These are phyloP conservation scores for Capreolus pygargus DNA, from an alignment of 2,113 vertebrate species.

Conservation along the genomic window DNA sequence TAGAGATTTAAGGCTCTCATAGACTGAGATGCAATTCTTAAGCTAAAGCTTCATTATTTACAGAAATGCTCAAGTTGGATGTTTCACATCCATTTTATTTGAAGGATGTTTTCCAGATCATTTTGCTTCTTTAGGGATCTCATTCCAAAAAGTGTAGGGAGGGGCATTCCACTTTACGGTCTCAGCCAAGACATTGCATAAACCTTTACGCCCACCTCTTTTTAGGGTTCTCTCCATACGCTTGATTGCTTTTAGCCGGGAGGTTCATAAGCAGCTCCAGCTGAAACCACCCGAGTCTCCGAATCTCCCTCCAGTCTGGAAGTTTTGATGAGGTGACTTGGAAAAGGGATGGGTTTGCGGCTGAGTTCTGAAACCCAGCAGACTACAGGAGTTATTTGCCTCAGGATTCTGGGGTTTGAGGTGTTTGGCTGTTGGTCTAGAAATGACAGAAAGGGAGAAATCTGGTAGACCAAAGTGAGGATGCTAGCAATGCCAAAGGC, in stretches of 20 bases:
- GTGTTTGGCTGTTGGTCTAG: conserved; percentile 1
- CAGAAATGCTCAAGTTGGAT: not conserved
- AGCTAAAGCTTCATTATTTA: not conserved
- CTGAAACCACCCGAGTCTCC: not conserved
- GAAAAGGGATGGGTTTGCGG: not conserved
- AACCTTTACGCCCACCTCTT: not conserved
- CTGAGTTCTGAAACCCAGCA: not conserved
- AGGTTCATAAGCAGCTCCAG: not conserved
- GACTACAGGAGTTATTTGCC: not conserved
- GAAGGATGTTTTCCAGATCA: not conserved
- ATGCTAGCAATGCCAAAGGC: not conserved
- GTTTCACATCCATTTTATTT: not conserved
- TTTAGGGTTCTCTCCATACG: not conserved
- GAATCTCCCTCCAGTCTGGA: not conserved
- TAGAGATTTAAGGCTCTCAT: not conserved
- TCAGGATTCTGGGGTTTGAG: not conserved
- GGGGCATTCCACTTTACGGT: not conserved
- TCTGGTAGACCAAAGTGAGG: not conserved
- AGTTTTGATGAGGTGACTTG: not conserved
- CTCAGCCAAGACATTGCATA: not conserved
- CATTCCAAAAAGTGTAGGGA: not conserved
- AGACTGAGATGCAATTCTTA: not conserved
- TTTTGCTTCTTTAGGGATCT: not conserved
- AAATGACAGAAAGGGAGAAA: not conserved
- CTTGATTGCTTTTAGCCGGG: not conserved